Evolutionary conservation across 2,113 vertebrate species (phyloP), one percentile per base, ranked within the genome.

Genomic region (Haemorhous mexicanus): DNA sequence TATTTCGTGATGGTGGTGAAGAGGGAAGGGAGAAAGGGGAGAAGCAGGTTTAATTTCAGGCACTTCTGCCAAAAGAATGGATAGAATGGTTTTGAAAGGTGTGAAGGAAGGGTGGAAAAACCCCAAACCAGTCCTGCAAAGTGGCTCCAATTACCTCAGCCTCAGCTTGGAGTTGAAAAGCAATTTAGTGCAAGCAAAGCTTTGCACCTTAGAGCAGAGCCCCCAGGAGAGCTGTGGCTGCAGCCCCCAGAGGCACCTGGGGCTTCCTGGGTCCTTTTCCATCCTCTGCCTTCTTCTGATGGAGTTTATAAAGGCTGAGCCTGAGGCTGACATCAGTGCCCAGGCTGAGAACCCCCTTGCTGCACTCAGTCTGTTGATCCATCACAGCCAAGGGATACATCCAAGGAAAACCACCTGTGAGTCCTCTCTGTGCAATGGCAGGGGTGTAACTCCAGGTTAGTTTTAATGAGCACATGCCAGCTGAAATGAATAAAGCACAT

Each of bases 321-420:
- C 26, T n/a, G 39, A 7, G 56, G 1, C 37, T 35, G 49, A 1
- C 11, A 0, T 2, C 64, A 30, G 50, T 24, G 56, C 56, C 52
- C 69, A 37, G 52, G 43, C 20, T 22, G 75, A 72, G 67, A 30
- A 26, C n/a, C 52, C n/a, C 24, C 33, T 10, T 39, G 82, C 55
- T 32, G 16, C 39, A 2, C 53, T 52, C 83, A n/a, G n/a, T 13
- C 20, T 52, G 67, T 61, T 19, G 35, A 26, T 81, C 30, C 13
- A 2, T 26, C 44, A 7, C 39, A 72, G 70, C 72, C 62, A 28
- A 37, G 2, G 13, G 33, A 26, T 3, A 1, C 16, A 28, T 19
- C 53, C 44, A 56, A 28, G 73, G 47, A 3, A 33, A 84, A 21
- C 2, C 9, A 1, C 30, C 43, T 32, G 21, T 3, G 22, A 49